A percentile compares a stretch with the other conserved stretches of the same genome.
These are phyloP conservation scores for Drosophila nigritarsus DNA, from an alignment of 2,888 invertebrate genomes.

Conservation along the genomic window DNA sequence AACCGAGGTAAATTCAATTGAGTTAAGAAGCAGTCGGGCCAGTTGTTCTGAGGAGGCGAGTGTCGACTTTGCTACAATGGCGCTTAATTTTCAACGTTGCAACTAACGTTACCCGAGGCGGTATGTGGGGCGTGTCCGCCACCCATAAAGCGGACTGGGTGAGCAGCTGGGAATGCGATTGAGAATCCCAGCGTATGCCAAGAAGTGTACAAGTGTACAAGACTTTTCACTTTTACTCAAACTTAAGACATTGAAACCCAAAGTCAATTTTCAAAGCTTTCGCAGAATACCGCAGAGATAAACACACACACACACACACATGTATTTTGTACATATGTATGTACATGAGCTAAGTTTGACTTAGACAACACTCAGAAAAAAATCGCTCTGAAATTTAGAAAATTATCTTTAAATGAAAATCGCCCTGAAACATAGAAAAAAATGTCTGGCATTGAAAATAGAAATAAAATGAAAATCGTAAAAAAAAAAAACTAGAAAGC, in stretches of 20 bases:
- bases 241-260: constrained; percentile 51
- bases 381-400: neutral
- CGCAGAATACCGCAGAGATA: constrained; percentile 2
- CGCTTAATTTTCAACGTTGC: constrained; percentile 73
- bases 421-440: neutral
- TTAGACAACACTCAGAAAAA: neutral
- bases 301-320: neutral
- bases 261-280: constrained; percentile 59
- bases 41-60: constrained; percentile 33
- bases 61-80: constrained; percentile 59
- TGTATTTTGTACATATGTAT: neutral
- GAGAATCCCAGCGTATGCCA: constrained; percentile 16
- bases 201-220: constrained; percentile 52
- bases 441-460: neutral
- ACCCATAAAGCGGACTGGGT: constrained; percentile 2
- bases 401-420: neutral
- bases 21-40: constrained; percentile 48
- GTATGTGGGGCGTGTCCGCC: constrained; percentile 4
- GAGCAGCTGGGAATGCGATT: constrained; percentile 11
- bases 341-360: neutral
- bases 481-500: neutral
- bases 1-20: constrained; percentile 79
- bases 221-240: constrained; percentile 71
- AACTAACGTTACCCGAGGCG: constrained; percentile 29
- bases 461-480: neutral